Base-by-base conservation (phyloP, 35 echinoderm and acorn worm genomes). In the Anneissia japonica region DNA sequence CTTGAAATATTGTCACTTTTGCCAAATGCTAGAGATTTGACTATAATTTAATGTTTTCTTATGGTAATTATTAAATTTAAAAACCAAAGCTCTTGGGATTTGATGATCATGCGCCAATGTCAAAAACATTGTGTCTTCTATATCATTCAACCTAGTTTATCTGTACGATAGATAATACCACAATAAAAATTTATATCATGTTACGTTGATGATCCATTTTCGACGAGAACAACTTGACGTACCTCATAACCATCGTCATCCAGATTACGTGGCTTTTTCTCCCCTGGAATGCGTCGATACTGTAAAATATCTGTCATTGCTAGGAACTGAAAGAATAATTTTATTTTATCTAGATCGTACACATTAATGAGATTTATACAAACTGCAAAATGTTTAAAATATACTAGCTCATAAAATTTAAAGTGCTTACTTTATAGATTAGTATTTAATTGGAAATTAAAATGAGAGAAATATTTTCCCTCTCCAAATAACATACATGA, bases 211-310 rank as follows among this genome's bases (percentile, higher is more conserved):
- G n/a, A n/a, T n/a, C n/a, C n/a, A n/a, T n/a, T n/a, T n/a, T n/a
- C n/a, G n/a, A n/a, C n/a, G n/a, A n/a, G n/a, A 11, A 31, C 32
- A 46, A 0, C 38, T 0, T 23, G 7, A 56, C 39, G 43, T 36
- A 90, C 88, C 41, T 90, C 88, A 46, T 90, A 81, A 26, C 46
- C 88, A 43, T 90, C 78, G 16, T 83, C 88, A 37, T 90, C 88
- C n/a, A 90, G 32, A 31, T 46, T 76, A 35, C 88, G 88, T 78
- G 81, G 41, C 34, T 82, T 41, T 34, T 79, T 55, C 51, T 90
- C 88, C 34, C 88, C 88, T 23, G 88, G 88, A 23, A 90, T 83
- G 11, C 88, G 81, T 77, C 88, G 36, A 46, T 90, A 74, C 14
- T 81, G 81, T 34, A 90, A 82, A 76, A 84, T 46, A 19, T 82